phyloP scores from a whole-genome alignment of 2,113 vertebrate genomes.

The Chaetura pelagica region DNA sequence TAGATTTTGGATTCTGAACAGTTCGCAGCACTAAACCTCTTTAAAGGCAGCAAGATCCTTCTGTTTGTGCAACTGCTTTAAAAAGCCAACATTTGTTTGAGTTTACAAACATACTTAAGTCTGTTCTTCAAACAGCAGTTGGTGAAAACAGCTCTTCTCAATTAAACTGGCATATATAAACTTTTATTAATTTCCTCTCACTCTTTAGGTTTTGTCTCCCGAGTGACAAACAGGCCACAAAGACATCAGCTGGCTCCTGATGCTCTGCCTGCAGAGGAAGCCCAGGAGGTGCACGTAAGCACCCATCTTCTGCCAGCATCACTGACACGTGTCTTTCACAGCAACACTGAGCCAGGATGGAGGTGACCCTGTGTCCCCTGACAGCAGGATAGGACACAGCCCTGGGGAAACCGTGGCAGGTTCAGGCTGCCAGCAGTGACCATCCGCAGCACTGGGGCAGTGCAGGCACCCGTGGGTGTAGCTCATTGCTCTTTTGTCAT shows the following conservation, averaged over 20 bases:
- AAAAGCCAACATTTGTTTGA: constrained; percentile 64
- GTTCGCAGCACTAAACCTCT: constrained; percentile 39
- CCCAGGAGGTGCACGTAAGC: not conserved
- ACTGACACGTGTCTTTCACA: rapidly evolving
- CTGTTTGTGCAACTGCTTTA: constrained; percentile 59
- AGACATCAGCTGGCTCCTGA: not conserved
- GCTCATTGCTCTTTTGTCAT: not conserved
- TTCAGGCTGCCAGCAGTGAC: not conserved
- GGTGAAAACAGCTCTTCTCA: constrained; percentile 49
- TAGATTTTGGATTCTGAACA: not conserved
- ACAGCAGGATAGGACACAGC: not conserved
- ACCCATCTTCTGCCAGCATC: not conserved
- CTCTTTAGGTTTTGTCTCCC: not conserved
- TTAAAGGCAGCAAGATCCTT: not conserved
- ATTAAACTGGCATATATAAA: constrained; percentile 61
- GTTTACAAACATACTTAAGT: constrained; percentile 51
- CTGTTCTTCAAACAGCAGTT: constrained; percentile 58
- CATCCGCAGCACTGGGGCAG: not conserved
- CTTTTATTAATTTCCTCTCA: constrained; percentile 43
- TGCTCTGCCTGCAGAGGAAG: rapidly evolving
- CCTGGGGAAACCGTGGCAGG: not conserved
- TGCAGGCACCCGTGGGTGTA: not conserved
- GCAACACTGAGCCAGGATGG: not conserved
- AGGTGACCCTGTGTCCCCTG: not conserved
- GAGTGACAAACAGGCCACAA: not conserved